These are phyloP conservation scores for Antheraea yamamai DNA, from an alignment of 2,888 invertebrate genomes.

Conservation along the genomic window DNA sequence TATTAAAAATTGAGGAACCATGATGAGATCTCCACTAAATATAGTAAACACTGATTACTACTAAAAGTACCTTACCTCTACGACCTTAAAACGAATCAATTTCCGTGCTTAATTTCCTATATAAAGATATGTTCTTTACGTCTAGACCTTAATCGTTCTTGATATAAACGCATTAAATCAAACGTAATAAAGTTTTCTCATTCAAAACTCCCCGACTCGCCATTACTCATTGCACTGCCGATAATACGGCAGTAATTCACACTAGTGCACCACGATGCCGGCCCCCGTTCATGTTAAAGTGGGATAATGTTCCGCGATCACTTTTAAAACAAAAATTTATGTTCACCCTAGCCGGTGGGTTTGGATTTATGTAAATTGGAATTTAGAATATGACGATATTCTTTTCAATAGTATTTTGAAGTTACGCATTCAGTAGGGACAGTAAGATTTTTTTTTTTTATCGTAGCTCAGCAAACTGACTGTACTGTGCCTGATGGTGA, in stretches of 20 bases:
- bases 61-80: too few relatives aligned
- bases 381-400: slow-evolving; percentile 5
- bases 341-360: slow-evolving; percentile 3
- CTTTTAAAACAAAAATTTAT: slow-evolving; percentile 19
- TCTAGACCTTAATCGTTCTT: slow-evolving; percentile 4
- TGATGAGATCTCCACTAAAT: too few relatives aligned
- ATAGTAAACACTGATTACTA: too few relatives aligned
- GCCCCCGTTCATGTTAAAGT: slow-evolving; percentile 13
- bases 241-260: slow-evolving; percentile 10
- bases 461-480: too few relatives aligned
- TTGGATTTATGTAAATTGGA: slow-evolving; percentile 16
- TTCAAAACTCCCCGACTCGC: slow-evolving; percentile 15
- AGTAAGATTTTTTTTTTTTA: too few relatives aligned
- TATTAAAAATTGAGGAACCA: too few relatives aligned
- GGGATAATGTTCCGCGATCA: slow-evolving; percentile 18
- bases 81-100: neutral
- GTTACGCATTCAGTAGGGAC: neutral
- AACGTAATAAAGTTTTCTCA: slow-evolving; percentile 18
- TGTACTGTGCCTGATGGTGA: too few relatives aligned
- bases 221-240: slow-evolving; percentile 11
- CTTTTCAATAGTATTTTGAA: neutral
- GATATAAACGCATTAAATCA: slow-evolving; percentile 15
- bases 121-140: neutral
- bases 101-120: neutral
- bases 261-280: slow-evolving; percentile 10